Base-by-base conservation (phyloP, 2,888 invertebrate species). In the Lissonota sp. region DNA sequence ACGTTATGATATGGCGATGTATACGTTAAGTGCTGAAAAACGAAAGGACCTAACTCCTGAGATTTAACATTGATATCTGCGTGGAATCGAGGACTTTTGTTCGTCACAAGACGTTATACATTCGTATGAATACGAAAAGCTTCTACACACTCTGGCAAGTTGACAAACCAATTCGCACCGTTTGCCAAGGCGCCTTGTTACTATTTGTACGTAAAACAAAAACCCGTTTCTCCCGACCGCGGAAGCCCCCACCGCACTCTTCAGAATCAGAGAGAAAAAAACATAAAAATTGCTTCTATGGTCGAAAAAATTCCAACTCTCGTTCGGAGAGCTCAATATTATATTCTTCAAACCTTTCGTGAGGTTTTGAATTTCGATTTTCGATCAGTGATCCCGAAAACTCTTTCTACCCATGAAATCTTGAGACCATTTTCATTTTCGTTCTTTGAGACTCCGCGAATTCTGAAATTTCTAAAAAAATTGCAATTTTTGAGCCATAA, bases 81-180 rank as follows among this genome's bases (percentile, higher is more conserved):
- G 26, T 26, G 26, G 26, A 26, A 3, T 26, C 26, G 26, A 26
- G 26, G 12, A 14, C 3, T 26, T 62, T 44, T 37, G 5, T 16
- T 26, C 3, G 58, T 14, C 14, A 44, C 58, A 71, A 58, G 51
- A 42, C 53, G 67, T 53, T 87, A 84, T 87, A 86, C 86, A 85
- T 72, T 84, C 67, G 78, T 78, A 86, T 79, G 86, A 86, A 86
- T 87, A 86, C 84, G 84, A 84, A 77, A 58, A 70, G 70, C 83
- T 86, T 84, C 73, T 49, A 75, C 78, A 37, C 51, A 75, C 87
- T 83, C 89, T 91, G 91, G 91, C 91, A 91, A 88, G 86, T 90
- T 91, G 91, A 91, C 91, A 91, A 91, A 88, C 90, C 89, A 91
- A 91, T 91, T 88, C 90, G 86, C 88, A 83, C 83, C 86, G 87